Evolutionary conservation across 2,113 vertebrate genomes (phyloP).

Genomic region (Chauna torquata): DNA sequence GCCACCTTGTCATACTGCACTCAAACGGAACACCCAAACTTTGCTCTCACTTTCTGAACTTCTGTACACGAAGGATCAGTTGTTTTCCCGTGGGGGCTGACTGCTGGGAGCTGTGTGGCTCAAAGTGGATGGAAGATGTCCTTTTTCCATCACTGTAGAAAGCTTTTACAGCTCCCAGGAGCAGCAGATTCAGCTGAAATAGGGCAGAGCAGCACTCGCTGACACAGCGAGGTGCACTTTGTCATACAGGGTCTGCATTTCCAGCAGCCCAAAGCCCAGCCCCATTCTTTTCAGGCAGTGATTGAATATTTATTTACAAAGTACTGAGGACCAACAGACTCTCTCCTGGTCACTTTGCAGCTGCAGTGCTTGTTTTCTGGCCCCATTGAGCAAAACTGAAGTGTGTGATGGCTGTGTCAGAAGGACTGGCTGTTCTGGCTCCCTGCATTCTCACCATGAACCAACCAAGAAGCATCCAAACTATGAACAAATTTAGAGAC

Average conservation of each 20-base stretch:
- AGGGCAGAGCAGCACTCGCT: not conserved
- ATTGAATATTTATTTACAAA: not conserved
- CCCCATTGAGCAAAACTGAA: too few relatives aligned
- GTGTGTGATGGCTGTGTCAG: not conserved
- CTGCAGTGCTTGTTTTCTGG: not conserved
- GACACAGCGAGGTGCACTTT: not conserved
- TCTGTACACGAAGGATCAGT: rapidly evolving
- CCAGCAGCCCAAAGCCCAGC: not conserved
- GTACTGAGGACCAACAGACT: not conserved
- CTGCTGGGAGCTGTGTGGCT: not conserved
- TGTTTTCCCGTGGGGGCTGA: not conserved
- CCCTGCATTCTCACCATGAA: not conserved
- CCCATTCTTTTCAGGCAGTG: not conserved
- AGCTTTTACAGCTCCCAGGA: not conserved
- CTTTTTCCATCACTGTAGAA: not conserved
- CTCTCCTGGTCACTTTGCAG: not conserved
- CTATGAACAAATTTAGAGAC: not conserved
- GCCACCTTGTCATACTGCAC: not conserved
- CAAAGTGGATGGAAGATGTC: not conserved
- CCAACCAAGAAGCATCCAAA: not conserved
- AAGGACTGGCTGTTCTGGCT: not conserved
- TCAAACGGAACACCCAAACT: not conserved
- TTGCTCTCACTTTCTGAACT: not conserved
- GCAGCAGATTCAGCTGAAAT: not conserved
- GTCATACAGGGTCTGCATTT: not conserved